Base-by-base conservation (phyloP, 2,888 invertebrate genomes). In the Biston betularia region DNA sequence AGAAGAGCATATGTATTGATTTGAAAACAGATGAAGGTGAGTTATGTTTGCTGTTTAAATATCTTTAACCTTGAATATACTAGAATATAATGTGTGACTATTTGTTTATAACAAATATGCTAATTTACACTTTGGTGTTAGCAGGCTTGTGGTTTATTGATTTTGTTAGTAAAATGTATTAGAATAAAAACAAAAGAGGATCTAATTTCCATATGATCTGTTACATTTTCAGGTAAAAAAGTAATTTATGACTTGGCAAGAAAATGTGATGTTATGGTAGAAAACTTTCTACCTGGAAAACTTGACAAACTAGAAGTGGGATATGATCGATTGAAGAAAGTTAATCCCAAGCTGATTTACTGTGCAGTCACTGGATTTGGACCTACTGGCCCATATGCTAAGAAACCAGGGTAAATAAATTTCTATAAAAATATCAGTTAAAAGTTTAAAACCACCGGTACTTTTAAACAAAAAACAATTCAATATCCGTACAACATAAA, bases 311-410 rank as follows among this genome's bases (percentile, higher is more conserved):
- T 97, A 68, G 96, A 96, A 0, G 89, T 99, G 61, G 98, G 97
- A n/a, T 99, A 98, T 84, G 93, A 96, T 11, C 94, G 95, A 45
- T 82, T 99, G 40, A 95, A 94, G 55, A 80, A 88, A 56, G 78
- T 97, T 3, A 96, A 97, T 50, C 98, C 98, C 0, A 94, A 95
- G 61, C 93, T 99, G 15, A 96, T 99, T 70, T 99, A 99, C 86
- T 98, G 98, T 88, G 98, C 99, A 0, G 95, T 99, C 58, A 98
- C 98, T 58, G 99, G 99, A 0, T 99, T 97, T 87, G 99, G 99
- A 0, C 93, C 96, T 0, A 93, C 94, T 35, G 99, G 99, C 0
- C 98, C 98, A 0, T 99, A 98, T 89, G 93, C 95, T 4, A 94
- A 95, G 33, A 96, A 97, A 76, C 98, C 98, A n/a, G 99, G 99